Conservation (phyloP, 2,888 invertebrate species). For the Chalcosyrphus nemorum region DNA sequence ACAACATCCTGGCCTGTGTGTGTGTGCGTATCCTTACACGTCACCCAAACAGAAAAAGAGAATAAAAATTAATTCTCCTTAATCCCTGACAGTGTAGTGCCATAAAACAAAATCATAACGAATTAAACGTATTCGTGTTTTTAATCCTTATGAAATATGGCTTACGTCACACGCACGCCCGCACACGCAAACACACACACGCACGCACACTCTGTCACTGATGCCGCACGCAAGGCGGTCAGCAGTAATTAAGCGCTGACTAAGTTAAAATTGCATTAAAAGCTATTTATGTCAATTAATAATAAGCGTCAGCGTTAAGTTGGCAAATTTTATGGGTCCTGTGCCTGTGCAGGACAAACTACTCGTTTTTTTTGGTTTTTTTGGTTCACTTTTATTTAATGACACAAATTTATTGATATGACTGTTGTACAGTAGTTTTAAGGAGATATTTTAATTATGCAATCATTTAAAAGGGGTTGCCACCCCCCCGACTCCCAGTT, state of each 20-base stretch:
- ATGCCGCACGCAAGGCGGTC: constrained; percentile 49
- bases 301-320: constrained; percentile 60
- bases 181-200: neutral
- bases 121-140: constrained; percentile 42
- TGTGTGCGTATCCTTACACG: constrained; percentile 17
- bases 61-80: constrained; percentile 45
- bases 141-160: constrained; percentile 63
- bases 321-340: constrained; percentile 24
- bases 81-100: constrained; percentile 4
- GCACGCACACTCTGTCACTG: neutral
- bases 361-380: neutral
- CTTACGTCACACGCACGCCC: constrained; percentile 22
- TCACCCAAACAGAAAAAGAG: neutral
- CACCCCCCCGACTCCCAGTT: neutral
- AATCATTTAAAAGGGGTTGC: constrained; percentile 16
- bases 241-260: constrained; percentile 62
- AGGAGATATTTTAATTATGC: constrained; percentile 47
- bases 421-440: neutral
- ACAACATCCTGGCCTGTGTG: no score
- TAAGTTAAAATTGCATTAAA: constrained; percentile 71
- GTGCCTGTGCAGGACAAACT: neutral
- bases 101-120: constrained; percentile 50
- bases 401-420: constrained; percentile 33
- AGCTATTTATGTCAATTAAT: constrained; percentile 68
- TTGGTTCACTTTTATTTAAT: constrained; percentile 11